Percentiles rank a stretch among this genome's conserved stretches.
Conservation (phyloP, 2,888 invertebrate genomes). For the Hypena proboscidalis region DNA sequence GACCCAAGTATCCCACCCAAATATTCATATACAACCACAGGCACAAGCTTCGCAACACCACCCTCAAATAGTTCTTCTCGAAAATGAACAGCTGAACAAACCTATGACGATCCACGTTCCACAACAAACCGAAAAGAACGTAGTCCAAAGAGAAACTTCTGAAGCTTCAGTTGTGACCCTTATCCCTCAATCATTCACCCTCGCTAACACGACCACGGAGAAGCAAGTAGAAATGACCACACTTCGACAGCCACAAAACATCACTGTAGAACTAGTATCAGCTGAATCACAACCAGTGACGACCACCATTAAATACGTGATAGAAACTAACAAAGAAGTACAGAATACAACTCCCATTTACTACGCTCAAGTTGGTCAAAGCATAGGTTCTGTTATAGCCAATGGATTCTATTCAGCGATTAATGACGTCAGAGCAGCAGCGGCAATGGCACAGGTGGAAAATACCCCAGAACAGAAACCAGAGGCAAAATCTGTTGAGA, state of each 20-base stretch:
- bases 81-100: constrained; percentile 64
- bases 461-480: constrained; percentile 76
- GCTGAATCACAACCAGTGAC: constrained; percentile 61
- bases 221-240: constrained; percentile 55
- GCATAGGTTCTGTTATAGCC: constrained; percentile 66
- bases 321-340: constrained; percentile 60
- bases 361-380: constrained; percentile 77
- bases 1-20: too few relatives aligned
- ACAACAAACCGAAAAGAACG: constrained; percentile 61
- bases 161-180: constrained; percentile 65
- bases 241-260: constrained; percentile 52
- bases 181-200: constrained; percentile 56
- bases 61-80: constrained; percentile 56
- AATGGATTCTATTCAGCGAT: constrained; percentile 85
- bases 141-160: constrained; percentile 73
- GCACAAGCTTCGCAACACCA: constrained; percentile 38
- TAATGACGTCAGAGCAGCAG: constrained; percentile 87
- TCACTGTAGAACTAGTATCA: constrained; percentile 55
- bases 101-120: constrained; percentile 49
- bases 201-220: constrained; percentile 60
- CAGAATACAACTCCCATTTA: constrained; percentile 72
- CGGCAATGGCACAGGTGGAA: constrained; percentile 85
- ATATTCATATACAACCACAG: constrained; percentile 34
- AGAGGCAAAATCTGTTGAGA: constrained; percentile 45
- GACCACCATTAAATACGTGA: constrained; percentile 63